Evolutionary conservation across 2,888 invertebrate genomes (phyloP).

Genomic region (Pedicia rivosa): DNA sequence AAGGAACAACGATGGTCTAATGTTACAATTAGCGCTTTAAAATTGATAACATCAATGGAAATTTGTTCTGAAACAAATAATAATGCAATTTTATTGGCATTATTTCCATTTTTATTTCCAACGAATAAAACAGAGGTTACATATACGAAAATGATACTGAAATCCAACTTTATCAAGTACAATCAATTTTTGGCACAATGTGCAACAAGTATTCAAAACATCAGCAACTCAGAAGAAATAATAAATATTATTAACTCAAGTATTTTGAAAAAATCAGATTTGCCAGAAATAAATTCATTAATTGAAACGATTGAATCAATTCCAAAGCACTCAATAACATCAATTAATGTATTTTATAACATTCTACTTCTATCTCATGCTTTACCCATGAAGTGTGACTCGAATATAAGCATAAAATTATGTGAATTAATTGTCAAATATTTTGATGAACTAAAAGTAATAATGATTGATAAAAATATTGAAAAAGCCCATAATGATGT

Average conservation of each 20-base stretch:
- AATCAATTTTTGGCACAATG: neutral
- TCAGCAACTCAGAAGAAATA: neutral
- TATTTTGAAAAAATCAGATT: no score
- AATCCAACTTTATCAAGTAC: neutral
- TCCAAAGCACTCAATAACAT: neutral
- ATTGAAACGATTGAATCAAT: neutral
- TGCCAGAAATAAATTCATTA: conserved; percentile 6
- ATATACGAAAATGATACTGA: neutral
- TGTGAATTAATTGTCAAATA: conserved; percentile 23
- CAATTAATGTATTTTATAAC: neutral
- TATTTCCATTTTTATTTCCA: conserved; percentile 48
- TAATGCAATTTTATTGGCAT: conserved; percentile 35
- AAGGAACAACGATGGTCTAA: conserved; percentile 27
- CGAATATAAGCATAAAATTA: conserved; percentile 27
- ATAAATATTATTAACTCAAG: no score
- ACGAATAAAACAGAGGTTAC: conserved; percentile 15
- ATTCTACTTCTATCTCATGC: conserved; percentile 27
- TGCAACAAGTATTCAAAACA: neutral
- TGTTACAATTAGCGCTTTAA: conserved; percentile 30
- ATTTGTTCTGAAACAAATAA: conserved; percentile 34
- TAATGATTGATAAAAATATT: no score
- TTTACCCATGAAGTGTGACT: conserved; percentile 26
- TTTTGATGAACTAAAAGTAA: neutral
- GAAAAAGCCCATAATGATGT: conserved; percentile 19
- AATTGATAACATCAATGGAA: conserved; percentile 33